A percentile compares a stretch with the other conserved stretches of the same genome.
These are phyloP conservation scores for Podarcis lilfordi DNA, from an alignment of 2,797 vertebrate species.

Conservation along the genomic window DNA sequence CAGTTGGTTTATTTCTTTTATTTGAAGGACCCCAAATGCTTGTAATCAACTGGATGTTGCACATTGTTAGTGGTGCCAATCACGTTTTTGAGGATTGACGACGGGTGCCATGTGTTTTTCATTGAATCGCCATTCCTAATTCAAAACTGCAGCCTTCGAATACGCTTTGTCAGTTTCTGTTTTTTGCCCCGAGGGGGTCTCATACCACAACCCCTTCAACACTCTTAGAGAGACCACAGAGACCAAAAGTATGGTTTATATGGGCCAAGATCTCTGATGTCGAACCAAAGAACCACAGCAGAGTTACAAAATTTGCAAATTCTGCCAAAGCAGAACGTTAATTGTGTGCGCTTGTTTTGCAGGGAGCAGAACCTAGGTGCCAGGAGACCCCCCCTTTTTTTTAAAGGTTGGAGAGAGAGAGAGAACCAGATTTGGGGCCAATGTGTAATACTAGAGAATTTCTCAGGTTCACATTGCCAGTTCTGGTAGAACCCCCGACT, in stretches of 20 bases:
- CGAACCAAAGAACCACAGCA: neutral
- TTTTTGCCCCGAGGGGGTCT: neutral
- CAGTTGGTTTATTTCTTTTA: neutral
- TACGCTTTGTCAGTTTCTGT: constrained; percentile 16
- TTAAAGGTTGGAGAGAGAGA: neutral
- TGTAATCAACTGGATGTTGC: neutral
- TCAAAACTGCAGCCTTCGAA: neutral
- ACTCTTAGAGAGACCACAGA: neutral
- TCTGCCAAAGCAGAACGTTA: neutral
- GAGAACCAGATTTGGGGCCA: neutral
- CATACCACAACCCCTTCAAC: constrained; percentile 6
- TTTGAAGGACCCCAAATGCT: neutral
- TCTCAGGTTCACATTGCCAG: neutral
- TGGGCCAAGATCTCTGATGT: neutral
- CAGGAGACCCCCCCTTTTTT: neutral
- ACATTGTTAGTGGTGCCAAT: neutral
- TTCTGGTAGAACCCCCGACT: neutral
- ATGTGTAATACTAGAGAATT: neutral
- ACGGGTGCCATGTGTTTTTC: constrained; percentile 9
- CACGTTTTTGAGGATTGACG: neutral
- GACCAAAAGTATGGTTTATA: neutral
- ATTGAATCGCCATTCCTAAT: constrained; percentile 14
- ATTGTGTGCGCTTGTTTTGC: neutral
- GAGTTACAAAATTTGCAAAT: neutral
- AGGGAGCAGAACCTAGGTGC: neutral